These are phyloP conservation scores for Anolis sagrei DNA, from an alignment of 2,113 vertebrate genomes.

Conservation along the genomic window DNA sequence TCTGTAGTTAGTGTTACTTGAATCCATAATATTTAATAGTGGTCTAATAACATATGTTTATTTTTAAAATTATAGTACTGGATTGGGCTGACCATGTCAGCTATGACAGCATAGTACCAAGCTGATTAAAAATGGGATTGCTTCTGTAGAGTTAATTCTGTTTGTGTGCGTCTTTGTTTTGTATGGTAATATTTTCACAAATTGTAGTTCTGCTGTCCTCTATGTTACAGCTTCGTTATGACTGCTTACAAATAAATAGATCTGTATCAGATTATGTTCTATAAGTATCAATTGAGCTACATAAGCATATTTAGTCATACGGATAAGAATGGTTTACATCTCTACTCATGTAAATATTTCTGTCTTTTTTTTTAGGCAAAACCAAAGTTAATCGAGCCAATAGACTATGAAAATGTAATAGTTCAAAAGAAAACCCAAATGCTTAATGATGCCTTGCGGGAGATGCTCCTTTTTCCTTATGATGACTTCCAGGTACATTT, in stretches of 20 bases:
- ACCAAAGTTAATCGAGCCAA: conserved; percentile 94
- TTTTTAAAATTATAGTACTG: too few species aligned
- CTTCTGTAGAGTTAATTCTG: not conserved
- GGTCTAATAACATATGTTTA: not conserved
- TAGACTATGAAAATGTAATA: conserved; percentile 98
- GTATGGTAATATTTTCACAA: not conserved
- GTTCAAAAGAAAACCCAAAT: conserved; percentile 98
- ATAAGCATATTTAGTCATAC: not conserved
- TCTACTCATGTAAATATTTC: not conserved
- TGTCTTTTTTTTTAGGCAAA: conserved; percentile 82
- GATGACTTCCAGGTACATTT: conserved; percentile 94
- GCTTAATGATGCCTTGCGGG: conserved; percentile 92
- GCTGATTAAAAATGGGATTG: too few species aligned
- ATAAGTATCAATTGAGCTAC: not conserved
- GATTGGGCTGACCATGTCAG: too few species aligned
- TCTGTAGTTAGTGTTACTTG: not conserved
- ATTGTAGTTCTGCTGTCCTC: not conserved
- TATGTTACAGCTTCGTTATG: not conserved
- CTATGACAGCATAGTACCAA: too few species aligned
- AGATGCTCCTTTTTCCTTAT: conserved; percentile 96
- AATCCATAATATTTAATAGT: not conserved
- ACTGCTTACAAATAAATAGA: not conserved
- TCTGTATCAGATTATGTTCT: not conserved
- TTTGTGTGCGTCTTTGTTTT: too few species aligned
- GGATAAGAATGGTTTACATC: not conserved